These are phyloP conservation scores for Gryllus longicercus DNA, from an alignment of 2,888 invertebrate species.

Conservation along the genomic window DNA sequence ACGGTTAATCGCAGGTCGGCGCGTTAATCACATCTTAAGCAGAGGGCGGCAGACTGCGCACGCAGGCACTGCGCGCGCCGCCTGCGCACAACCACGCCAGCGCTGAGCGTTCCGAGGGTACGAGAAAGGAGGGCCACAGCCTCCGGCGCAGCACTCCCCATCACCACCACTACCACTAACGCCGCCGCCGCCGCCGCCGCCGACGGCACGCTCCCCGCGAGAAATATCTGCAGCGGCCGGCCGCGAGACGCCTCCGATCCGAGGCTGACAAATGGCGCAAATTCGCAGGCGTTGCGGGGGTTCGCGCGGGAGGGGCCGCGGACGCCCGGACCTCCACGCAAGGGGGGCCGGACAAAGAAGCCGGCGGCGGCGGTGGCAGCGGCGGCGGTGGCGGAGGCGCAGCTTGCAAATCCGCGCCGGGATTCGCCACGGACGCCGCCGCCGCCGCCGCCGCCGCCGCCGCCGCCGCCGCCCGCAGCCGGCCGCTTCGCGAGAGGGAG, in stretches of 20 bases:
- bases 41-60: no score
- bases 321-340: neutral
- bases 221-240: neutral
- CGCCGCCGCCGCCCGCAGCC: neutral
- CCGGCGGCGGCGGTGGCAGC: conserved; percentile 4
- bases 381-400: neutral
- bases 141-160: neutral
- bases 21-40: no score
- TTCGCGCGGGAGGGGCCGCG: neutral
- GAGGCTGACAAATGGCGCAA: conserved; percentile 17
- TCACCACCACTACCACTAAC: neutral
- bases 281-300: neutral
- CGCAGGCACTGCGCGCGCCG: no score
- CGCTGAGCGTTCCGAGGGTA: neutral
- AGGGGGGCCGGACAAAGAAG: conserved; percentile 8
- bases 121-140: neutral
- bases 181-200: neutral
- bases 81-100: no score
- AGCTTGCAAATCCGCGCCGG: neutral
- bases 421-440: neutral
- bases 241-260: neutral
- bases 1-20: no score
- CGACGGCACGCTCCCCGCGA: neutral
- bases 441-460: neutral
- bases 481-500: neutral